Evolutionary conservation across 2,797 vertebrate species (phyloP).

Genomic region (Tinamus major): DNA sequence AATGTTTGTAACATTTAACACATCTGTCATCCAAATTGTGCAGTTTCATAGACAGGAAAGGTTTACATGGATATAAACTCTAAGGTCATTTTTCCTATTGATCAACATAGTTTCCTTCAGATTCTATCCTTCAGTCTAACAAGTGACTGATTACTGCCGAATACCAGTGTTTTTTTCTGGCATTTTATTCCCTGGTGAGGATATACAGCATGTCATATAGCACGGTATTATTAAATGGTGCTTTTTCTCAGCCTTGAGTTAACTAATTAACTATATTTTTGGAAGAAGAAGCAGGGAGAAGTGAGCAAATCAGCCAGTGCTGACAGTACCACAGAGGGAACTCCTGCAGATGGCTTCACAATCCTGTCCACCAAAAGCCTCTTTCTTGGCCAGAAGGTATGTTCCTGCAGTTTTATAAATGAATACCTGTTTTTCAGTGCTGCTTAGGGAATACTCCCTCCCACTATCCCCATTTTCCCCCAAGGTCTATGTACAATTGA

Average conservation of each 20-base stretch:
- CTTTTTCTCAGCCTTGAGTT: neutral
- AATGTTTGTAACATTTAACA: neutral
- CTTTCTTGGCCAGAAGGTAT: conserved; percentile 98
- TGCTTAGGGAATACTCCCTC: conserved; percentile 18
- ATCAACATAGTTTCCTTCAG: neutral
- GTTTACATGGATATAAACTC: accelerated
- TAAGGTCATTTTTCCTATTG: neutral
- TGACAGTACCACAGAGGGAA: conserved; percentile 94
- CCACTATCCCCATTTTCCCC: neutral
- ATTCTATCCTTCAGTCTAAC: no score
- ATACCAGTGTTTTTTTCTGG: neutral
- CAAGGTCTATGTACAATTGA: neutral
- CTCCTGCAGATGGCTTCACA: conserved; percentile 90
- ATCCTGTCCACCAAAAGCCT: conserved; percentile 98
- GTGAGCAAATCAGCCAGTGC: conserved; percentile 93
- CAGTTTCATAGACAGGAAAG: neutral
- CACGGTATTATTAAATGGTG: neutral
- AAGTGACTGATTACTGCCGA: no score
- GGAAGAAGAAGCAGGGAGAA: conserved; percentile 91
- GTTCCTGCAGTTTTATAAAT: conserved; percentile 20
- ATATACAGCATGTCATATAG: neutral
- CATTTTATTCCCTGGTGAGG: conserved; percentile 22
- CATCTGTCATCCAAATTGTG: neutral
- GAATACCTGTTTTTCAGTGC: neutral
- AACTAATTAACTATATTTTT: conserved; percentile 69